phyloP scores from a whole-genome alignment of 2,888 invertebrate genomes.

The Sarcophaga variegata region DNA sequence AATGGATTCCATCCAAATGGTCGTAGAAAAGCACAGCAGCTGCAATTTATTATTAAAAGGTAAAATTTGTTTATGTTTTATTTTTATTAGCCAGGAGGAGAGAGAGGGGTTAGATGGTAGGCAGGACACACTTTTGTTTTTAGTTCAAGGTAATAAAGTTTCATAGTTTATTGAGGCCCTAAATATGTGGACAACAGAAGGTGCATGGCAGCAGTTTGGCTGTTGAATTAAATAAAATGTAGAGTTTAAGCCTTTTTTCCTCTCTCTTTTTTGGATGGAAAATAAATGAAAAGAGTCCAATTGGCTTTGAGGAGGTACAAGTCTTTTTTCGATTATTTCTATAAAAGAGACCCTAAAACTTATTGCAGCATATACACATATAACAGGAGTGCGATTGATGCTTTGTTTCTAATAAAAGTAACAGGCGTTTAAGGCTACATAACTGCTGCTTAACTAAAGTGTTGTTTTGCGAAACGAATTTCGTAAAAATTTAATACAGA shows the following conservation, averaged over 20 bases:
- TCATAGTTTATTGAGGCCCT: constrained; percentile 63
- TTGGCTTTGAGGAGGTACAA: no score
- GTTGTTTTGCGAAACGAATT: no score
- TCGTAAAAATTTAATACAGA: no score
- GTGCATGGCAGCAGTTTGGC: neutral
- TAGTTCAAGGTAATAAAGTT: constrained; percentile 22
- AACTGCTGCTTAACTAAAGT: no score
- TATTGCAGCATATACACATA: no score
- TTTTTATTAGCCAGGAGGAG: constrained; percentile 31
- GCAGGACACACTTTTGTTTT: neutral
- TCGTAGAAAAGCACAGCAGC: constrained; percentile 74
- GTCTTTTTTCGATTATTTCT: no score
- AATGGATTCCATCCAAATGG: constrained; percentile 28
- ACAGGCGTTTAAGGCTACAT: no score
- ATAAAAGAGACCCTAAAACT: no score
- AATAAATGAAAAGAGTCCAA: no score
- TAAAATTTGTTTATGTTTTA: constrained; percentile 68
- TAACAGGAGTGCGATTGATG: no score
- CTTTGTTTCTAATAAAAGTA: no score
- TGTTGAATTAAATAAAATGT: neutral
- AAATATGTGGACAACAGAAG: constrained; percentile 62
- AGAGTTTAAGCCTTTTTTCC: neutral
- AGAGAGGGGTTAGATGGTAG: neutral
- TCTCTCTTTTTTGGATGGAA: no score
- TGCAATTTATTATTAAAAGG: constrained; percentile 74